Percentiles rank a stretch among this genome's conserved stretches.
These are phyloP conservation scores for Labeo catla DNA, from an alignment of 2,113 vertebrate species.

Conservation along the genomic window DNA sequence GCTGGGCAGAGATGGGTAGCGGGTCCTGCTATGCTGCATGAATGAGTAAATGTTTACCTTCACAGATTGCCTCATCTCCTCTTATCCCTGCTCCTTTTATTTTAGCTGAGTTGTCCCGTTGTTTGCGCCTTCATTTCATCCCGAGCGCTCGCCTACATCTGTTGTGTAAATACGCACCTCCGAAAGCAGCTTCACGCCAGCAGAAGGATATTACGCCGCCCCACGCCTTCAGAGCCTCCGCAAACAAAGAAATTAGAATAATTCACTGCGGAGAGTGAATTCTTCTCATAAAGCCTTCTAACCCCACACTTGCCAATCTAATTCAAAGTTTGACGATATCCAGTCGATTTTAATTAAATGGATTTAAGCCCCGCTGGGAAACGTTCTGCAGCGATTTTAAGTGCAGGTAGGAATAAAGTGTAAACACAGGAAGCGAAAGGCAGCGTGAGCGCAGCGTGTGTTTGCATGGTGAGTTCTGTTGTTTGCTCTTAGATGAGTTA, in stretches of 20 bases:
- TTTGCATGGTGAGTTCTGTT: background rate
- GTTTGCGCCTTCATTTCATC: constrained; percentile 64
- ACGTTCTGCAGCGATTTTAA: constrained; percentile 60
- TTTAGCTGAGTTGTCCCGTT: constrained; percentile 43
- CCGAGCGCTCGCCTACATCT: constrained; percentile 58
- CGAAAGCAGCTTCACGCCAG: background rate
- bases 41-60: constrained; percentile 73
- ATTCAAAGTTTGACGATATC: constrained; percentile 62
- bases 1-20: constrained; percentile 70
- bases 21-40: constrained; percentile 61
- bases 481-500: background rate
- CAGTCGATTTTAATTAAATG: constrained; percentile 70
- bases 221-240: constrained; percentile 48
- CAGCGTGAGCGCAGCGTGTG: background rate
- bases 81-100: constrained; percentile 46
- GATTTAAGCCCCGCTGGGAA: constrained; percentile 61
- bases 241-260: constrained; percentile 66
- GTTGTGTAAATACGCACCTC: constrained; percentile 64
- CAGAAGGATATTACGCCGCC: background rate
- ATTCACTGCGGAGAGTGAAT: constrained; percentile 61
- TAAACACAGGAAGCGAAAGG: constrained; percentile 34
- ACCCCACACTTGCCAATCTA: constrained; percentile 57
- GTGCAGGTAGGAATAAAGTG: constrained; percentile 51
- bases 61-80: constrained; percentile 68
- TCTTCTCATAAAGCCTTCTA: constrained; percentile 58